Conservation (phyloP, 1,140 invertebrate species). For the Cydia fagiglandana region DNA sequence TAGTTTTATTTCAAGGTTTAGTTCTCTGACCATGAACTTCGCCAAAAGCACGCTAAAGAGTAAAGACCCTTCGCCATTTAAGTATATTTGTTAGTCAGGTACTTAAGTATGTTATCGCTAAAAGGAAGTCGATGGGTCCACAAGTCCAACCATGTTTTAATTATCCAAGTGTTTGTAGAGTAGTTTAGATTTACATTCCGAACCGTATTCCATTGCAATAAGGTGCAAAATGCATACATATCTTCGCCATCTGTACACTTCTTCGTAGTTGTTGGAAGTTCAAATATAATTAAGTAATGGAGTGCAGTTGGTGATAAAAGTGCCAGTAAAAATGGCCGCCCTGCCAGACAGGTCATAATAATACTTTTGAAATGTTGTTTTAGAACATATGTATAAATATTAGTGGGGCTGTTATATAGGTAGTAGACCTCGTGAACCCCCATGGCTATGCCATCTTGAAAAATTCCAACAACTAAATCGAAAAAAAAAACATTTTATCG, state of each 20-base stretch:
- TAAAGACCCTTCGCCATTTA: background rate
- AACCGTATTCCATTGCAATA: background rate
- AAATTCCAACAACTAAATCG: too few species aligned
- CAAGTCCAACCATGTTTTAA: slow-evolving; percentile 3
- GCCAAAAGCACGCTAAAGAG: too few species aligned
- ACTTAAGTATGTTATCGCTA: background rate
- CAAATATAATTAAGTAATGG: slow-evolving; percentile 8
- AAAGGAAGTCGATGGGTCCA: slow-evolving; percentile 3
- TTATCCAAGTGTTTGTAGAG: background rate
- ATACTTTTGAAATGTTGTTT: too few species aligned
- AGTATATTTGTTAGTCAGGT: slow-evolving; percentile 5
- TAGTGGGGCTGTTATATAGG: too few species aligned
- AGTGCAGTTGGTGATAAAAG: background rate
- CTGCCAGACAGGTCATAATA: background rate
- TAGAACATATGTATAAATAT: too few species aligned
- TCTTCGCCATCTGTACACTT: background rate
- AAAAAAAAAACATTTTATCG: too few species aligned
- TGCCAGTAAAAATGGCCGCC: background rate
- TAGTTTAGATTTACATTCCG: background rate
- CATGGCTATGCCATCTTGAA: too few species aligned
- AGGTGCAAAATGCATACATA: background rate
- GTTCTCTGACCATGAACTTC: too few species aligned
- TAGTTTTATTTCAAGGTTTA: background rate
- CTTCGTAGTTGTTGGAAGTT: background rate
- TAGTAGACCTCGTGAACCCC: too few species aligned